Evolutionary conservation across 2,113 vertebrate genomes (phyloP).

Genomic region (Myocastor coypus): DNA sequence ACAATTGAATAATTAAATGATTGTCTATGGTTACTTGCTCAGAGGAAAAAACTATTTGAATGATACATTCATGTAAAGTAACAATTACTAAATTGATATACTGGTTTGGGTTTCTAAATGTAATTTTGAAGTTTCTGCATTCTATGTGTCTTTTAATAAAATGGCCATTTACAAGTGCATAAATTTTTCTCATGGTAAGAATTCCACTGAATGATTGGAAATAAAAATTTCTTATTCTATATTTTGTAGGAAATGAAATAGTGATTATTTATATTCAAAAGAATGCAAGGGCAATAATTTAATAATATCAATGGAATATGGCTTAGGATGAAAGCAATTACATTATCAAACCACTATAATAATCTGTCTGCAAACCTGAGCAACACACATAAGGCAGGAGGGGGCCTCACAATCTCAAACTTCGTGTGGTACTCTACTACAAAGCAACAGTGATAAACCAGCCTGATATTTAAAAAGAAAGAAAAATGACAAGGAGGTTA

Average conservation of each 20-base stretch:
- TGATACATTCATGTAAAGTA: neutral
- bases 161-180: neutral
- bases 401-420: neutral
- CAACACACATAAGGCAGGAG: neutral
- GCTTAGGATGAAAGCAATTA: conserved; percentile 5
- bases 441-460: neutral
- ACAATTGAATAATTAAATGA: neutral
- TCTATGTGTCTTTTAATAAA: neutral
- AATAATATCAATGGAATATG: neutral
- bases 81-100: neutral
- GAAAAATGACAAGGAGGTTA: neutral
- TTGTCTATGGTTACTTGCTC: neutral
- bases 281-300: neutral
- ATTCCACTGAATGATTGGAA: neutral
- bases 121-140: neutral
- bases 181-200: neutral
- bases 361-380: neutral
- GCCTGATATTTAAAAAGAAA: neutral
- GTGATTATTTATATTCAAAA: neutral
- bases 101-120: neutral
- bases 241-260: neutral
- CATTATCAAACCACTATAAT: neutral
- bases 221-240: neutral
- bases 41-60: neutral
- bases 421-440: neutral